Evolutionary conservation across 2,888 invertebrate genomes (phyloP).

Genomic region (Ischnura elegans): DNA sequence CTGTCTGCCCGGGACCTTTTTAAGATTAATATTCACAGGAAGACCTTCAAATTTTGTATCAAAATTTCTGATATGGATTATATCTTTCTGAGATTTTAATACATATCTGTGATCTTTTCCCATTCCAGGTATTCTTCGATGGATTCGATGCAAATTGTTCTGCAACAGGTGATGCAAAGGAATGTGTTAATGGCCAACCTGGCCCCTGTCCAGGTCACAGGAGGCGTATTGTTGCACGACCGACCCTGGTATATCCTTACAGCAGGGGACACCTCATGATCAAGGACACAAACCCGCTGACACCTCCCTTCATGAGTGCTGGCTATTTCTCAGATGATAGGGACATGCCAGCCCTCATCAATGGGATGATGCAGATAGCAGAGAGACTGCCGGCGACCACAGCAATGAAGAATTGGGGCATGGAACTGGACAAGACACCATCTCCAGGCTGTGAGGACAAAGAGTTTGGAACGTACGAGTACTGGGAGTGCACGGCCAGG

Average conservation of each 20-base stretch:
- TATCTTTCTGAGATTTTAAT: no score
- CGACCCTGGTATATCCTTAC: conserved; percentile 4
- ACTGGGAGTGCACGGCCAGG: conserved; percentile 73
- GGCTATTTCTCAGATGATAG: conserved; percentile 40
- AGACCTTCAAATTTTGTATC: no score
- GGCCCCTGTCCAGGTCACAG: conserved; percentile 25
- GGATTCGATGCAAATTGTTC: conserved; percentile 69
- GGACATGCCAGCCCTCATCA: conserved; percentile 10
- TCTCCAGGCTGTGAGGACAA: conserved; percentile 71
- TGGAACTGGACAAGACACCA: conserved; percentile 71
- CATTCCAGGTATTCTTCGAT: conserved; percentile 69
- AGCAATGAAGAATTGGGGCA: conserved; percentile 72
- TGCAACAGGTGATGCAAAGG: neutral
- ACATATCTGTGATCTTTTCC: no score
- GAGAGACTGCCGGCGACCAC: conserved; percentile 71
- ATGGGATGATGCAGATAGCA: conserved; percentile 56
- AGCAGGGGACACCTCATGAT: conserved; percentile 48
- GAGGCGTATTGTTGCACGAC: conserved; percentile 28
- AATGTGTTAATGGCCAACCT: conserved; percentile 44
- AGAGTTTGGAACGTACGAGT: conserved; percentile 71
- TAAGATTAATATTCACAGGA: no score
- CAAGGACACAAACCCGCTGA: conserved; percentile 4
- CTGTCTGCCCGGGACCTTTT: no score
- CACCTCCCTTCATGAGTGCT: conserved; percentile 14
- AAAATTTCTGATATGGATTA: no score